phyloP scores from a whole-genome alignment of 2,888 invertebrate genomes.

The Marronus borbonicus region DNA sequence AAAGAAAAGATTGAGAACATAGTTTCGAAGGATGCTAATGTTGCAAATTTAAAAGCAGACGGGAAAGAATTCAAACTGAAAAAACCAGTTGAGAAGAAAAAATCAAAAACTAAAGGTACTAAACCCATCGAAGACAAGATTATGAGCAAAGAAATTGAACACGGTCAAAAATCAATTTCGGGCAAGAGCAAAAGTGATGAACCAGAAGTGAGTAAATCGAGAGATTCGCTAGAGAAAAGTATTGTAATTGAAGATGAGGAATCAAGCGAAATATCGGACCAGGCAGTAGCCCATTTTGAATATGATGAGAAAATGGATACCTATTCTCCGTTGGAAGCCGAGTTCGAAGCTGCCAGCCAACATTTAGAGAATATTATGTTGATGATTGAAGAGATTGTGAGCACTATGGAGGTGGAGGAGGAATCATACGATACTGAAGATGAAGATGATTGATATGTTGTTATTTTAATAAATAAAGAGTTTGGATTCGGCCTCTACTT shows the following conservation, averaged over 20 bases:
- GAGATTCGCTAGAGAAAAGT: conserved; percentile 9
- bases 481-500: not conserved
- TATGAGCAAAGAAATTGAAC: not conserved
- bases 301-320: conserved; percentile 26
- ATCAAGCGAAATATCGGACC: conserved; percentile 6
- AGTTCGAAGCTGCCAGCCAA: conserved; percentile 65
- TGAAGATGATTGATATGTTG: conserved; percentile 47
- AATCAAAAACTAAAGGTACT: conserved; percentile 27
- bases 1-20: conserved; percentile 69
- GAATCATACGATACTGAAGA: conserved; percentile 57
- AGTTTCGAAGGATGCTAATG: conserved; percentile 62
- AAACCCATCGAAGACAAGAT: not conserved
- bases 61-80: conserved; percentile 33
- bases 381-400: conserved; percentile 68
- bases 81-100: conserved; percentile 47
- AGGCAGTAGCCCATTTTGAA: conserved; percentile 44
- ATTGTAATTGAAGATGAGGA: conserved; percentile 36
- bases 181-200: not conserved
- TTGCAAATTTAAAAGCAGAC: conserved; percentile 30
- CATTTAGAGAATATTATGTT: conserved; percentile 67
- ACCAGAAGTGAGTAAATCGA: too few species aligned
- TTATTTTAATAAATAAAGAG: conserved; percentile 1
- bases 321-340: conserved; percentile 55
- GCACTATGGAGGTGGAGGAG: conserved; percentile 66
- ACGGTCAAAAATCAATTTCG: not conserved